Base-by-base conservation (phyloP, 2,113 vertebrate genomes). In the Engystomops pustulosus region DNA sequence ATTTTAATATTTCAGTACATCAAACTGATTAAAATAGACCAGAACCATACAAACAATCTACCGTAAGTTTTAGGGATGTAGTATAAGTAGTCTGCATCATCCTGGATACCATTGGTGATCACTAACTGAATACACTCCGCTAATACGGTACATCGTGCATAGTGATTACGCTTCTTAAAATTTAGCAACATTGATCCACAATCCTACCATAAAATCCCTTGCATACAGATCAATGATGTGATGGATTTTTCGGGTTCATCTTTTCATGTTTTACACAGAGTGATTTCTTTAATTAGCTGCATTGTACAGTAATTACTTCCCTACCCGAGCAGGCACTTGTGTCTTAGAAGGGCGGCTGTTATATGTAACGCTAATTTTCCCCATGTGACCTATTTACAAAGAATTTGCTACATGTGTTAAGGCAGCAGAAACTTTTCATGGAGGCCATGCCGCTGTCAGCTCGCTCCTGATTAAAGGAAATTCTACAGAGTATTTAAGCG, bases 381-480 rank as follows among this genome's bases (percentile, higher is more conserved):
- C 82, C 82, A 84, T 77, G 82, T 84, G 82, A 65, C 82, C 72
- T 41, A 84, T 84, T 77, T 69, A 30, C 72, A 68, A 84, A 77
- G 82, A 84, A 84, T 84, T 68, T 49, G 20, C 44, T 47, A 47
- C 82, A 77, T 84, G 72, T 84, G 82, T 69, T 62, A 77, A 77
- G 41, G 41, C n/a, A 38, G 34, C 62, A 53, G 45, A 76, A 68
- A 77, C 60, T 25, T 84, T 77, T 69, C 72, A 84, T 49, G 34
- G 30, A 27, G 34, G 4, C 82, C 47, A 51, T 25, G 17, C n/a
- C 12, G 70, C 71, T 84, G 72, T 77, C 82, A 77, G 15, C 60
- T 68, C 6, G 15, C 18, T 65, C 45, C 58, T 84, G 82, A 84
- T 84, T 84, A 84, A 84, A 84, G 82, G 82, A 77, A 77, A 84